Percentiles rank a stretch among this genome's conserved stretches.
phyloP scores from a whole-genome alignment of 1,140 invertebrate genomes.

The Papilio polytes region DNA sequence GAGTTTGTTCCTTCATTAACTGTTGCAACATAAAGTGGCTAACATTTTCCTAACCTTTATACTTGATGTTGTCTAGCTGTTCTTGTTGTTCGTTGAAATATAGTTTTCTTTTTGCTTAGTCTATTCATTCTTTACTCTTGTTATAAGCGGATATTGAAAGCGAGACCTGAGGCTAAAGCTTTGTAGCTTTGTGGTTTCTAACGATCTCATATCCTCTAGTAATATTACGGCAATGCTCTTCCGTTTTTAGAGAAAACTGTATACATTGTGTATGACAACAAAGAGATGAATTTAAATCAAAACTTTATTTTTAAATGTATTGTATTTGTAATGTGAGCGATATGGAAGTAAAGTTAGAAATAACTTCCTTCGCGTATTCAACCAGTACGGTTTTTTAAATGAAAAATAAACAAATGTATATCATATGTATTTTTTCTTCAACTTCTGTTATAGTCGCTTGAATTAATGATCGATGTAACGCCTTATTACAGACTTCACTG shows the following conservation, averaged over 20 bases:
- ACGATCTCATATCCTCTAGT: not conserved
- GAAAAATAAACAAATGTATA: too few species aligned
- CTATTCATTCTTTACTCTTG: not conserved
- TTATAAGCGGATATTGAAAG: not conserved
- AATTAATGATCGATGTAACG: not conserved
- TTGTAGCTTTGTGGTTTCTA: constrained; percentile 9
- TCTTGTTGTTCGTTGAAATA: not conserved
- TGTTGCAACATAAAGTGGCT: too few species aligned
- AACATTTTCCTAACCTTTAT: not conserved
- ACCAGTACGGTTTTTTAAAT: too few species aligned
- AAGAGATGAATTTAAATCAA: not conserved
- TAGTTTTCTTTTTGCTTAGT: not conserved
- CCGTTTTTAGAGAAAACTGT: not conserved
- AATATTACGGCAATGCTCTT: not conserved
- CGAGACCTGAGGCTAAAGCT: not conserved
- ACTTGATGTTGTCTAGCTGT: not conserved
- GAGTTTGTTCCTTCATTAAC: too few species aligned
- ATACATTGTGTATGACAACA: not conserved
- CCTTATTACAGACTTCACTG: not conserved
- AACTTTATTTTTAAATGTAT: not conserved
- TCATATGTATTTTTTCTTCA: too few species aligned
- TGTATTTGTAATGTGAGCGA: not conserved
- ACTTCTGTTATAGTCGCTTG: not conserved
- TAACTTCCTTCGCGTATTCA: too few species aligned
- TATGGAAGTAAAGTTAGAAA: too few species aligned